Evolutionary conservation across 2,113 vertebrate genomes (phyloP), one percentile per base, ranked within the genome.

Genomic region (Donacobius atricapilla): DNA sequence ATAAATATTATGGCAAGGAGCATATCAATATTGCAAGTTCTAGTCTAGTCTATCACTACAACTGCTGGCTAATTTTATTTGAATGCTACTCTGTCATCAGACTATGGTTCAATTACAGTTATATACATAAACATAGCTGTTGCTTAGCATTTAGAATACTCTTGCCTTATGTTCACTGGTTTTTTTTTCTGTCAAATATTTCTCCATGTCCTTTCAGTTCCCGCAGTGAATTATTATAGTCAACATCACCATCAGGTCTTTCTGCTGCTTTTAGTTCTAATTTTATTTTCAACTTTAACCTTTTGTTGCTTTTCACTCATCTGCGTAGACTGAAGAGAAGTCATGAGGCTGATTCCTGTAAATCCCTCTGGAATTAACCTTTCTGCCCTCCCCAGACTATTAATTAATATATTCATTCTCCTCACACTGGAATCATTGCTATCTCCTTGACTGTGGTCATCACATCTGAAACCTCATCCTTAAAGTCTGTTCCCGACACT

Each of bases 61-160:
- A 94, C 58, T 90, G 66, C 78, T 91, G 89, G 92, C 35, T 93
- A 90, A 93, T 97, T 96, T 86, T 80, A 73, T 91, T 90, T 87
- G 79, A 96, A 86, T 70, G 54, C 10, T 83, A 63, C 56, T 80
- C 57, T 89, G 66, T 77, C 85, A 95, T 85, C 85, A 81, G 58
- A 86, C 28, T 73, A 58, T 75, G 68, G 71, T 70, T 96, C 94
- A 95, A 51, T 94, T 96, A 91, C 87, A 65, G 50, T 77, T 77
- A 83, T 72, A 90, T 80, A 95, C 63, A 81, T 85, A 93, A 95
- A 93, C 90, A 96, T 57, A 90, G 87, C 68, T 94, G 82, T 79
- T 93, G 84, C 70, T 37, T 88, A 40, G 75, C 75, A 90, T 83
- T 90, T 73, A 88, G 63, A 91, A 83, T 66, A 91, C 42, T 73